Evolutionary conservation across 2,888 invertebrate genomes (phyloP), one percentile per base, ranked within the genome.

Genomic region (Drosophila algonquin): DNA sequence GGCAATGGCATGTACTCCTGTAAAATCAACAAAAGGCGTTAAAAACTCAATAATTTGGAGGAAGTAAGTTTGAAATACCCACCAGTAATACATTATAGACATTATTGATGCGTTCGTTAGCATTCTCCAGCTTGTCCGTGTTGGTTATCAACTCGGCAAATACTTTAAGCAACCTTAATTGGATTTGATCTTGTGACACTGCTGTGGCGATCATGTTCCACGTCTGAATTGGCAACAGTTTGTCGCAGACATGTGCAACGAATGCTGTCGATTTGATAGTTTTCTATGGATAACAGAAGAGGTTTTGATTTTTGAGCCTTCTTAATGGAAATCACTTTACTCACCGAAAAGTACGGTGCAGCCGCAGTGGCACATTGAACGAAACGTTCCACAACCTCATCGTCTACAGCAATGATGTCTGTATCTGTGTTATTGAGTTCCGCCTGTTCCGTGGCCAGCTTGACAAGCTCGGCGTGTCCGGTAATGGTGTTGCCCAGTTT

Each of bases 1-100:
- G 98, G 98, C 80, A 97, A 93, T 5, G 98, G 98, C 95, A 98
- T 95, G 89, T 96, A 97, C 80, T 95, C 95, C 97, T 97, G 91
- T 45, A n/a, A 27, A 24, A 10, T 6, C 2, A 44, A 30, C 10
- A 14, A 32, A 14, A 50, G n/a, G 5, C 0, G 14, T 48, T 55
- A 35, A 0, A 2, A 47, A 51, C 9, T 0, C 14, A 40, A 16
- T 40, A 4, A 5, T 24, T 51, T 51, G 1, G 16, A 12, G 12
- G 14, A 2, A 24, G n/a, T 9, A n/a, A 16, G 10, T 8, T 3
- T 10, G 8, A 16, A 2, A 16, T 6, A 92, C 93, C 93, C 93
- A 97, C 97, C 94, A 97, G 94, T 51, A 98, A 92, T 78, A 95
- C 94, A 79, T 95, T 95, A 92, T 96, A 97, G 44, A 98, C 94